Evolutionary conservation across 1,140 invertebrate species (phyloP), one percentile per base, ranked within the genome.

Genomic region (Drosophila lini): DNA sequence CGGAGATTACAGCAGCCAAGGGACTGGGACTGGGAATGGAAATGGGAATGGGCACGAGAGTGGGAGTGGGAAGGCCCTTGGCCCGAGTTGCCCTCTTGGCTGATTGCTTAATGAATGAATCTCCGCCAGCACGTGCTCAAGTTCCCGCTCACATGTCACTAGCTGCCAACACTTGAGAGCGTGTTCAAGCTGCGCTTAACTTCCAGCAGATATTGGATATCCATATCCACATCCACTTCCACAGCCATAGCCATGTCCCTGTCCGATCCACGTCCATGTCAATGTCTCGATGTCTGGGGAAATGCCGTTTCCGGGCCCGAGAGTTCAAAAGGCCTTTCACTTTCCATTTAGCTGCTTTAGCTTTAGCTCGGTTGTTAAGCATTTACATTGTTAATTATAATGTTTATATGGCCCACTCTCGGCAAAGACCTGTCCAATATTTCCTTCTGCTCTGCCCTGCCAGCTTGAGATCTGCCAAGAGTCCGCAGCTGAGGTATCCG

Each of bases 81-180:
- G 64, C 62, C 68, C 65, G 42, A 70, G 61, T 55, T 70, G 56
- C 57, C 75, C 75, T 70, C 55, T 69, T 45, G 16, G 42, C 75
- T 73, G 75, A 79, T 79, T 79, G 77, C 76, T 79, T 64, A 79
- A 79, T 79, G 76, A 79, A 79, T 79, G 75, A 65, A 79, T 73
- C 65, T 61, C 53, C 75, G 59, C 55, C 48, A 79, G 76, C 76
- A 79, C 76, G 76, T 79, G 76, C 76, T 79, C 68, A 79, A 79
- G 76, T 78, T 64, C 68, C 69, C 69, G 69, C 69, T 73, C 68
- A 73, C 75, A 78, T 71, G 75, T 78, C 75, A 76, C 40, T 74
- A 34, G 63, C 60, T 74, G 55, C 56, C 64, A 73, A 44, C 70
- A 74, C 74, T 78, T 34, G 59, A 60, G 76, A 79, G 76, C 76